Base-by-base conservation (phyloP, 1,140 invertebrate species). In the Holcopasites calliopsidis region DNA sequence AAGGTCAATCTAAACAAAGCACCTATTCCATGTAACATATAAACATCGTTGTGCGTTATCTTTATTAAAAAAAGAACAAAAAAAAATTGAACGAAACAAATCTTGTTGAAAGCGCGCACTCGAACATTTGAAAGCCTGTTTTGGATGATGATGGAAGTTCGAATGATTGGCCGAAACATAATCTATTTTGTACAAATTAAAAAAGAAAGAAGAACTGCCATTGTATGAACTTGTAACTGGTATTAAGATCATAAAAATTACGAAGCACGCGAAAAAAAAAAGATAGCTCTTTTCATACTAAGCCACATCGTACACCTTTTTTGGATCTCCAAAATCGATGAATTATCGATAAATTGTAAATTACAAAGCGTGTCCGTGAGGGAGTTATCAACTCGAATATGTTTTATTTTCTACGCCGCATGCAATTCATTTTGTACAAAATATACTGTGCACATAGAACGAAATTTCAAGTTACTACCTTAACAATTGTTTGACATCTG, bases 11-110 rank as follows among this genome's bases (percentile, higher is more conserved):
- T 61, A 92, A 91, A 86, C 89, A 88, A 79, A 91, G 89, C 44
- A 88, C 88, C 5, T 92, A 92, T 72, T 89, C 91, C 70, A 91
- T 92, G 90, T 92, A 91, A 92, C 84, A 88, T 82, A 87, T 58
- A 83, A 74, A 80, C 75, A 42, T 85, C 77, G 49, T 80, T 82
- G 72, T 83, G 84, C 73, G 79, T 85, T 88, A 85, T 80, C 79
- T 85, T 87, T 87, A 86, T 85, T 88, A 86, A 83, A 81, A 82
- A 80, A 71, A 52, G 26, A 52, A 33, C n/a, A 80, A 84, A 77
- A 38, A 84, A 78, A 21, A 44, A 3, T 4, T 10, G 54, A 69
- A 77, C 47, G 71, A 80, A 84, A 73, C n/a, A 78, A 54, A 79
- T 79, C 79, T 87, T 81, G 68, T 85, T 85, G 42, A 82, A 77